Percentiles rank a stretch among this genome's conserved stretches.
Evolutionary conservation across 92 coral and sea anemone genomes (phyloP).

Genomic region (Isaurus tuberculatus): DNA sequence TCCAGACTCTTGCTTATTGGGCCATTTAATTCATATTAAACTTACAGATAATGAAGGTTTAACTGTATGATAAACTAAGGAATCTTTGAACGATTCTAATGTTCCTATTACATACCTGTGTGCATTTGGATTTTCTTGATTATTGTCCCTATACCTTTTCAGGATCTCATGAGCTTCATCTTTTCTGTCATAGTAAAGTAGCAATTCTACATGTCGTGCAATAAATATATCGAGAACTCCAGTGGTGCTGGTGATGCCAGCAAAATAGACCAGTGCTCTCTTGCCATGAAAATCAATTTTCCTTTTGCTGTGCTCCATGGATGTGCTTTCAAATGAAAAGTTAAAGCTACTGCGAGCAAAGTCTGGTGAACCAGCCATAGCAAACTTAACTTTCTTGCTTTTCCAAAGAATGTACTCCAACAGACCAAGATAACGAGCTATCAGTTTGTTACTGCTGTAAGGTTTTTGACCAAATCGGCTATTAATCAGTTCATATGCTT

Average conservation of each 20-base stretch:
- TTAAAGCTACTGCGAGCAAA: neutral
- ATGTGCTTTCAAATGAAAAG: conserved; percentile 4
- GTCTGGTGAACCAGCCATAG: neutral
- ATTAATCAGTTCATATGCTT: conserved; percentile 81
- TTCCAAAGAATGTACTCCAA: conserved; percentile 80
- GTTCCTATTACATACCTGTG: conserved; percentile 79
- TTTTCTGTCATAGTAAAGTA: conserved; percentile 54
- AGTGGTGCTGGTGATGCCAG: conserved; percentile 57
- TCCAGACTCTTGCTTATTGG: too few relatives aligned
- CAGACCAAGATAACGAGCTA: conserved; percentile 79
- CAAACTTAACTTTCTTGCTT: conserved; percentile 41
- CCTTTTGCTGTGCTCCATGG: conserved; percentile 10
- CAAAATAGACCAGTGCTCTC: conserved; percentile 70
- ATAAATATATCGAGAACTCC: conserved; percentile 94
- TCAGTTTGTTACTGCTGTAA: conserved; percentile 56
- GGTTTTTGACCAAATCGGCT: conserved; percentile 64
- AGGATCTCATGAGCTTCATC: conserved; percentile 67
- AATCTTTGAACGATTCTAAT: too few relatives aligned
- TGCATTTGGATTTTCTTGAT: conserved; percentile 90
- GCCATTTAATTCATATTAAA: too few relatives aligned
- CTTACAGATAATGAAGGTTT: too few relatives aligned
- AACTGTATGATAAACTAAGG: too few relatives aligned
- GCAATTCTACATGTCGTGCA: conserved; percentile 70
- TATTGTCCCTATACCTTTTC: conserved; percentile 73
- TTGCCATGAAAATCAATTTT: conserved; percentile 74